These are phyloP conservation scores for Hetaerina titia DNA, from an alignment of 2,888 invertebrate species.

Conservation along the genomic window DNA sequence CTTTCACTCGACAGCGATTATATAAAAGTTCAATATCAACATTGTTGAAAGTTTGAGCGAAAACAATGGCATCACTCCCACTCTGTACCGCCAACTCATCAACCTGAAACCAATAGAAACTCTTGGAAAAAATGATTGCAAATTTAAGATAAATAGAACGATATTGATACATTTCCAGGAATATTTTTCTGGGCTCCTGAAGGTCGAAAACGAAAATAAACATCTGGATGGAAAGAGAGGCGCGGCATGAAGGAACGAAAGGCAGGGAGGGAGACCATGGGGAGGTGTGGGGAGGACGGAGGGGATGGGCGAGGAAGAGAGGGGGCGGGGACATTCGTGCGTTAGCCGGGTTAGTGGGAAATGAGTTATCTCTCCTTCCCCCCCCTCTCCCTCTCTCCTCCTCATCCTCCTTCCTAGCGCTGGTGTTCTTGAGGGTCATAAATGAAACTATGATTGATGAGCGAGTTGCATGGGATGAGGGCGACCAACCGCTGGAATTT, in stretches of 20 bases:
- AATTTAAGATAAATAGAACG: no score
- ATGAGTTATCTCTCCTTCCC: slow-evolving; percentile 52
- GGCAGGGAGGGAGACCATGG: not conserved
- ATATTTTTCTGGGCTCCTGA: not conserved
- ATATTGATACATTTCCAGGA: not conserved
- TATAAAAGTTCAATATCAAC: no score
- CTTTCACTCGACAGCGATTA: no score
- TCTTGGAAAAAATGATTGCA: no score
- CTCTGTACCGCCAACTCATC: no score
- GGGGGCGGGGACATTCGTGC: not conserved
- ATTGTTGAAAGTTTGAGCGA: no score
- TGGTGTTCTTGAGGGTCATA: slow-evolving; percentile 48
- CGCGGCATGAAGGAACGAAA: not conserved
- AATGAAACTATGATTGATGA: slow-evolving; percentile 67
- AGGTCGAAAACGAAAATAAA: not conserved
- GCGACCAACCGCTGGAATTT: slow-evolving; percentile 60
- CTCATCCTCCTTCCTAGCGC: not conserved
- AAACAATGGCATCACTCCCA: no score
- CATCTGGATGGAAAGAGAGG: slow-evolving; percentile 10
- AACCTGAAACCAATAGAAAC: no score
- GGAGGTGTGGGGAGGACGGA: not conserved
- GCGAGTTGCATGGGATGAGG: slow-evolving; percentile 25
- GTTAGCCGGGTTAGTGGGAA: slow-evolving; percentile 17
- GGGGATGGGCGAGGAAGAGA: not conserved
- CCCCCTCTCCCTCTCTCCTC: not conserved